Percentiles rank a stretch among this genome's conserved stretches.
Conservation (phyloP, 2,797 vertebrate species). For the Anomalospiza imberbis region DNA sequence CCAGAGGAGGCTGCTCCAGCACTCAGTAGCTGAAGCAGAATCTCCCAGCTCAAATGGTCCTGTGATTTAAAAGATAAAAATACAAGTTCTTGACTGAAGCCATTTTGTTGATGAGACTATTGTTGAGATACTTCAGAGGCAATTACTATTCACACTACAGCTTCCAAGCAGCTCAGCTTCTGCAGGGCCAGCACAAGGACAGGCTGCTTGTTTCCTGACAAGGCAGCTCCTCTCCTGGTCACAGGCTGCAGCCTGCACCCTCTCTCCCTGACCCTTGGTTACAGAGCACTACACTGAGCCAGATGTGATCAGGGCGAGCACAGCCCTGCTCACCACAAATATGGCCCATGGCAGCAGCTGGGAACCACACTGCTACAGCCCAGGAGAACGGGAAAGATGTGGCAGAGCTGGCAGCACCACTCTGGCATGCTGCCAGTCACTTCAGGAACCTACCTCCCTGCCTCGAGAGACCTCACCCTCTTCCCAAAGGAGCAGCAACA, state of each 20-base stretch:
- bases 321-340: fast-evolving
- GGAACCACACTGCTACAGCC: background rate
- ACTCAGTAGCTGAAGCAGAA: background rate
- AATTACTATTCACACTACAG: background rate
- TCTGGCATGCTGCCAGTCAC: background rate
- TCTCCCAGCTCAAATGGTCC: background rate
- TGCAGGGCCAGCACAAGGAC: background rate
- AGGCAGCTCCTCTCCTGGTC: background rate
- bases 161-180: background rate
- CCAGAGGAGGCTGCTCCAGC: background rate
- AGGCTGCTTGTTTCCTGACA: background rate
- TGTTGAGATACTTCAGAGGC: background rate
- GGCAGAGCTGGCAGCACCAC: background rate
- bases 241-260: background rate
- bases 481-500: background rate
- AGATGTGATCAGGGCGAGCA: background rate
- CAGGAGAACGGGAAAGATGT: background rate
- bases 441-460: background rate
- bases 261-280: no score
- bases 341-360: background rate
- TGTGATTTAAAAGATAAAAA: background rate
- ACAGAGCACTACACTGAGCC: background rate
- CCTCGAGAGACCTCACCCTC: background rate
- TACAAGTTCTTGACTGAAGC: background rate
- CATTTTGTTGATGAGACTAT: background rate